Percentiles rank a stretch among this genome's conserved stretches.
Evolutionary conservation across 2,113 vertebrate species (phyloP).

Genomic region (Myotis yumanensis): DNA sequence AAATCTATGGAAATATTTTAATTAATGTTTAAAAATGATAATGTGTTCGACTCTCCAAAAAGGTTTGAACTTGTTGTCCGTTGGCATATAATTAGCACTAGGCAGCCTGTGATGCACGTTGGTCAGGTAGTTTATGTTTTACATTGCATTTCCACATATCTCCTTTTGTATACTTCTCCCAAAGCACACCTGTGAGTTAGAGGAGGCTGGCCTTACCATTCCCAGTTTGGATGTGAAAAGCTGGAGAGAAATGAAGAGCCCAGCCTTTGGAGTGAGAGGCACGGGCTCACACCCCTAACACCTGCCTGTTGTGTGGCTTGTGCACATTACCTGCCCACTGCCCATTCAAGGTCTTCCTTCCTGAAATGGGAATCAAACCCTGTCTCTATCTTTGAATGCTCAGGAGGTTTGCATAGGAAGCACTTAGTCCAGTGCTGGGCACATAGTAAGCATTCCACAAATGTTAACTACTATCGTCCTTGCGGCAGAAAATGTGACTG

Average conservation of each 20-base stretch:
- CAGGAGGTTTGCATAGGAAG: neutral
- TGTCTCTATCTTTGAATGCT: neutral
- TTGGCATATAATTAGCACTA: neutral
- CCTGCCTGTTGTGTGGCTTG: neutral
- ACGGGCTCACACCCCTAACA: neutral
- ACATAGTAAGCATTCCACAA: too few species aligned
- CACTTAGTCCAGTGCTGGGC: neutral
- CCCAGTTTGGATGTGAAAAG: neutral
- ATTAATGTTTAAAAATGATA: conserved; percentile 6
- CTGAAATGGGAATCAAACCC: neutral
- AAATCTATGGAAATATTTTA: neutral
- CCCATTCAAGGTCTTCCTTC: neutral
- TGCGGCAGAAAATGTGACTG: neutral
- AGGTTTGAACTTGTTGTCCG: neutral
- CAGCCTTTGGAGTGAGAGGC: neutral
- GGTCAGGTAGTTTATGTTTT: neutral
- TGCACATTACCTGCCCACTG: too few species aligned
- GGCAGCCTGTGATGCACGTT: neutral
- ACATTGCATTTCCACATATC: neutral
- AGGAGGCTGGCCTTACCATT: neutral
- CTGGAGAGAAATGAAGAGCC: neutral
- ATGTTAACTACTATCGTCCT: too few species aligned
- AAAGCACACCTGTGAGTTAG: neutral
- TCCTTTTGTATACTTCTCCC: neutral
- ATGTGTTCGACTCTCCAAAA: neutral